Percentiles rank a stretch among this genome's conserved stretches.
Evolutionary conservation across 2,113 vertebrate genomes (phyloP).

Genomic region (Abramis brama): DNA sequence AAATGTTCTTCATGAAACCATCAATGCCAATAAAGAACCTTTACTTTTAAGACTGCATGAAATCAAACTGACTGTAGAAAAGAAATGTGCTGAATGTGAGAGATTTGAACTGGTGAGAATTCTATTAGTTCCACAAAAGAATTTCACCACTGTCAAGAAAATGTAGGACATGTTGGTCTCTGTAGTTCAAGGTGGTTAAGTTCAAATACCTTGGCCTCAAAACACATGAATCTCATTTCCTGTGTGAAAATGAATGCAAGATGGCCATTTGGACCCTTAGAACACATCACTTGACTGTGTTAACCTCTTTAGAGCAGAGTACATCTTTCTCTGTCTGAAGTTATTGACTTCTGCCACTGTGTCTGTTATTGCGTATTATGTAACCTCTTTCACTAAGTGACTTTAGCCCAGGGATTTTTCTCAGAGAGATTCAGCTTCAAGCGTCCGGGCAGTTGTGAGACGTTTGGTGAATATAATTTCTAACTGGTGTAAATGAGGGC

Average conservation of each 20-base stretch:
- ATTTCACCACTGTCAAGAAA: slow-evolving; percentile 11
- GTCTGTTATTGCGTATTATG: slow-evolving; percentile 1
- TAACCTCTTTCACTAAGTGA: background rate
- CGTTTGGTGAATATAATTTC: background rate
- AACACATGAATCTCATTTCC: slow-evolving; percentile 37
- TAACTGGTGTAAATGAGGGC: background rate
- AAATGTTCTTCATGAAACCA: too few species aligned
- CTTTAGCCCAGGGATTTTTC: background rate
- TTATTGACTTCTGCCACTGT: background rate
- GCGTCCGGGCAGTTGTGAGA: background rate
- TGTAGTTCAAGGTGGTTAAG: background rate
- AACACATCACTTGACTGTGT: background rate
- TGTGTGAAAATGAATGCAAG: slow-evolving; percentile 37
- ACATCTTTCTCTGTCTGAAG: background rate
- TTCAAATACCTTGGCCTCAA: slow-evolving; percentile 6
- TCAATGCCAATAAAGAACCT: too few species aligned
- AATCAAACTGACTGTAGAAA: background rate
- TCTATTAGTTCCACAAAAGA: background rate
- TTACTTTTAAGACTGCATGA: too few species aligned
- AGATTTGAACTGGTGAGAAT: background rate
- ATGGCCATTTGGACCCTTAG: background rate
- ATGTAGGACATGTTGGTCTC: background rate
- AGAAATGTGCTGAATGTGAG: background rate
- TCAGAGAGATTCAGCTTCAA: background rate
- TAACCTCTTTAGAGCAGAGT: background rate